Evolutionary conservation across 2,113 vertebrate genomes (phyloP).

Genomic region (Solea solea): DNA sequence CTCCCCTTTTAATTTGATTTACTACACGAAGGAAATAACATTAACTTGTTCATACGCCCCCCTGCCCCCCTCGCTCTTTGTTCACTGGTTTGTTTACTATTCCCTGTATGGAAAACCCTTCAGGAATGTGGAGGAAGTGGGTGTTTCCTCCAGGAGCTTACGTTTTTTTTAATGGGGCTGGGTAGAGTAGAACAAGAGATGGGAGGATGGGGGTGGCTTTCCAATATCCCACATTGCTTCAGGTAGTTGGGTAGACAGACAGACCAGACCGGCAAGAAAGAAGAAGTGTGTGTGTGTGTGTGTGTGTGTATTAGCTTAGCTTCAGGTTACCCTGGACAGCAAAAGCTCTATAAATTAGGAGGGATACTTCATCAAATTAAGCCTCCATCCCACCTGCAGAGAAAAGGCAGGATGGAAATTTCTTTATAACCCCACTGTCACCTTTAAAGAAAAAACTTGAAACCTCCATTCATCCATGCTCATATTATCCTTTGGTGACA

Average conservation of each 20-base stretch:
- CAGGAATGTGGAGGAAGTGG: constrained; percentile 81
- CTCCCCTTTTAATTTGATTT: constrained; percentile 71
- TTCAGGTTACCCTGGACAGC: constrained; percentile 55
- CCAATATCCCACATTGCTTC: constrained; percentile 61
- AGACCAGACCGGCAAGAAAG: constrained; percentile 21
- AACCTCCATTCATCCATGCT: background rate
- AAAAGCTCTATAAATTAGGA: constrained; percentile 56
- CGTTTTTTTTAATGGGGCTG: constrained; percentile 64
- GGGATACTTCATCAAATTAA: constrained; percentile 38
- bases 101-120: constrained; percentile 79
- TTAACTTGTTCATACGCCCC: constrained; percentile 46
- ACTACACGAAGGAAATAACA: constrained; percentile 78
- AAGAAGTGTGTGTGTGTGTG: background rate
- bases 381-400: constrained; percentile 44
- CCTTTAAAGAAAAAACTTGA: background rate
- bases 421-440: background rate
- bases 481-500: background rate
- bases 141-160: constrained; percentile 69
- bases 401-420: background rate
- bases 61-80: constrained; percentile 49
- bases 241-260: constrained; percentile 56
- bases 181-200: constrained; percentile 47
- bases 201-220: constrained; percentile 29
- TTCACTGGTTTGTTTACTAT: constrained; percentile 82
- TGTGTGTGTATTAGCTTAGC: constrained; percentile 22